Evolutionary conservation across 2,888 invertebrate species (phyloP).

Genomic region (Exocentrus adspersus): DNA sequence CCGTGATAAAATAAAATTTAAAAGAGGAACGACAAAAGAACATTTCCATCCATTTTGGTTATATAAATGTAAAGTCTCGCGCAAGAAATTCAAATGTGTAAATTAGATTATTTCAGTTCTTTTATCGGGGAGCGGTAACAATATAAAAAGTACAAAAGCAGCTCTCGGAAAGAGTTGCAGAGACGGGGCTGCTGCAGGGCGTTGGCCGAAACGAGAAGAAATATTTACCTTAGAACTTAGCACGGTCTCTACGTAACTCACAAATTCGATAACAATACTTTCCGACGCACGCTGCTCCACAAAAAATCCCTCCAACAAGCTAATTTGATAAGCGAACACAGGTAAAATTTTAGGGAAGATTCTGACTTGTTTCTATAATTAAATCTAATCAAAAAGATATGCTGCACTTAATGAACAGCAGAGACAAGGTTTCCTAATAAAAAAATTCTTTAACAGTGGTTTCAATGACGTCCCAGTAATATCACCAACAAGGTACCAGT

Average conservation of each 20-base stretch:
- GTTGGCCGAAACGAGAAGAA: slow-evolving; percentile 48
- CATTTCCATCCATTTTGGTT: slow-evolving; percentile 62
- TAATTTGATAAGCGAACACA: slow-evolving; percentile 20
- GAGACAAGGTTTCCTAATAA: too few species aligned
- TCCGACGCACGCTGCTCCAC: slow-evolving; percentile 20
- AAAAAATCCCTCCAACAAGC: slow-evolving; percentile 20
- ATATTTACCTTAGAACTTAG: slow-evolving; percentile 57
- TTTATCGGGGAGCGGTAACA: slow-evolving; percentile 60
- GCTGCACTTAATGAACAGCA: too few species aligned
- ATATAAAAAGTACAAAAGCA: slow-evolving; percentile 60
- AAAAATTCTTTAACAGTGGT: too few species aligned
- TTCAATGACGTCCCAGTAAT: too few species aligned
- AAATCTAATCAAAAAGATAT: too few species aligned
- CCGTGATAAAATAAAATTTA: slow-evolving; percentile 59
- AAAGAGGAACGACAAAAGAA: slow-evolving; percentile 59
- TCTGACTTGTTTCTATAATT: too few species aligned
- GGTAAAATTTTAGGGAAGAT: too few species aligned
- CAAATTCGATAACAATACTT: slow-evolving; percentile 52
- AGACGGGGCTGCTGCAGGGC: slow-evolving; percentile 38
- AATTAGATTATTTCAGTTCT: slow-evolving; percentile 63
- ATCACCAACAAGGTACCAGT: too few species aligned
- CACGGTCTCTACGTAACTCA: slow-evolving; percentile 47
- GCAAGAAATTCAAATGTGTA: slow-evolving; percentile 63
- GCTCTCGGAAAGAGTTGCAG: slow-evolving; percentile 56
- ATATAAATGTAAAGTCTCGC: slow-evolving; percentile 61